Conservation (phyloP, 2,113 vertebrate species). For the Dissostichus mawsoni region DNA sequence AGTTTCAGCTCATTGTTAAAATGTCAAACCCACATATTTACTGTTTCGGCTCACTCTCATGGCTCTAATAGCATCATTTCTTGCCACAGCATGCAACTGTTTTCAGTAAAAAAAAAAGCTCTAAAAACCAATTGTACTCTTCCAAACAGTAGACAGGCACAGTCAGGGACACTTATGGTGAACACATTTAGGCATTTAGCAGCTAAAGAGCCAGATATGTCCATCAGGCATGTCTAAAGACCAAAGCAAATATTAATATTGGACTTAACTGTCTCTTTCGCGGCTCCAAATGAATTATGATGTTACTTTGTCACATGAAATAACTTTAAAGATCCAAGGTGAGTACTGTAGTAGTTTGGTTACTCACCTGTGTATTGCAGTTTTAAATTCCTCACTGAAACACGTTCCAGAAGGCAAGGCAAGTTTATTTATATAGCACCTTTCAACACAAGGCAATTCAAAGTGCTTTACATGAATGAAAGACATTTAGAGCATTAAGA, state of each 20-base stretch:
- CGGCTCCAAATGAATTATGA: background rate
- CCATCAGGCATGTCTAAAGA: background rate
- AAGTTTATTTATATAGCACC: no score
- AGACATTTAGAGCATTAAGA: no score
- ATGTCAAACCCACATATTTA: no score
- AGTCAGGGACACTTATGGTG: background rate
- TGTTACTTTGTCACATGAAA: background rate
- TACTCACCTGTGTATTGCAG: background rate
- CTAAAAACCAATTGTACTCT: no score
- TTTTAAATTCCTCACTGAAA: constrained; percentile 1
- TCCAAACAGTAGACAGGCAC: no score
- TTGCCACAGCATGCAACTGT: no score
- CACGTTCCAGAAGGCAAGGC: no score
- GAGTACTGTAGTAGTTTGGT: background rate
- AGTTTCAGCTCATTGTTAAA: background rate
- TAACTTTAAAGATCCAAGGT: background rate
- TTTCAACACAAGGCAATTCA: no score
- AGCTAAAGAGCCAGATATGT: background rate
- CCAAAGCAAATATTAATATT: background rate
- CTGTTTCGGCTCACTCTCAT: no score
- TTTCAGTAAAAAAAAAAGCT: no score
- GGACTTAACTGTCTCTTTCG: background rate
- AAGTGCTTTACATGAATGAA: no score
- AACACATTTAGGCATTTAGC: background rate
- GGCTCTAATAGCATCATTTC: no score